phyloP scores from a whole-genome alignment of 1,140 invertebrate genomes.

The Marisa cornuarietis region DNA sequence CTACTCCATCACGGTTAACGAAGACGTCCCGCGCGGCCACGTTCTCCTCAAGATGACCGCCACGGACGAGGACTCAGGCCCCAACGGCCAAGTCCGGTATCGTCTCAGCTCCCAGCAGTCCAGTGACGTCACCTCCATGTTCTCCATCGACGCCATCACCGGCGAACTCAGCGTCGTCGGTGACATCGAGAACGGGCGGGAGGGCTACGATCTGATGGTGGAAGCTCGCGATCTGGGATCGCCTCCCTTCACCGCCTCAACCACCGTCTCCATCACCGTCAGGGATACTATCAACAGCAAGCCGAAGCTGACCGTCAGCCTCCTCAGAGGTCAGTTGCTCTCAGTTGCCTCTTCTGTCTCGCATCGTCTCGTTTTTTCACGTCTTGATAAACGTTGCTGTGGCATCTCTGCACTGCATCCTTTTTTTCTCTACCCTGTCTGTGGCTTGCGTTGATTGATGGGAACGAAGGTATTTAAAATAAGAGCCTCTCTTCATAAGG shows the following conservation, averaged over 20 bases:
- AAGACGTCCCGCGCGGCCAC: conserved; percentile 73
- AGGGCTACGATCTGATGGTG: conserved; percentile 42
- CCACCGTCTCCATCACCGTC: conserved; percentile 54
- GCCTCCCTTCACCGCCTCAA: conserved; percentile 42
- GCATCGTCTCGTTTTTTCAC: too few species aligned
- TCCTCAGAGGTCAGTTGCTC: conserved; percentile 34
- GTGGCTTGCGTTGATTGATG: too few species aligned
- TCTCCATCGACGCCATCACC: conserved; percentile 42
- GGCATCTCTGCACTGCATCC: too few species aligned
- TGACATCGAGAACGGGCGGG: conserved; percentile 42
- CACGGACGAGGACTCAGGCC: conserved; percentile 93
- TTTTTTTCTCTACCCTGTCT: too few species aligned
- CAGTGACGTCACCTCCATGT: conserved; percentile 65
- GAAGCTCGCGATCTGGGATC: conserved; percentile 47
- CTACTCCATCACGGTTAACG: conserved; percentile 86
- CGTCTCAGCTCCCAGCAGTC: conserved; percentile 68
- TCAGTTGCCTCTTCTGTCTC: too few species aligned
- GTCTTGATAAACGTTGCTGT: too few species aligned
- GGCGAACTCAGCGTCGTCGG: conserved; percentile 46
- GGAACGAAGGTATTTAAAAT: too few species aligned
- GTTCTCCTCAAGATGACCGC: conserved; percentile 91
- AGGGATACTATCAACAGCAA: conserved; percentile 59
- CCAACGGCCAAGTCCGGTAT: conserved; percentile 96
- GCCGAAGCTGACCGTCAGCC: conserved; percentile 54
- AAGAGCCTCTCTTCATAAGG: too few species aligned